These are phyloP conservation scores for Microtus pennsylvanicus DNA, from an alignment of 2,113 vertebrate species.

Conservation along the genomic window DNA sequence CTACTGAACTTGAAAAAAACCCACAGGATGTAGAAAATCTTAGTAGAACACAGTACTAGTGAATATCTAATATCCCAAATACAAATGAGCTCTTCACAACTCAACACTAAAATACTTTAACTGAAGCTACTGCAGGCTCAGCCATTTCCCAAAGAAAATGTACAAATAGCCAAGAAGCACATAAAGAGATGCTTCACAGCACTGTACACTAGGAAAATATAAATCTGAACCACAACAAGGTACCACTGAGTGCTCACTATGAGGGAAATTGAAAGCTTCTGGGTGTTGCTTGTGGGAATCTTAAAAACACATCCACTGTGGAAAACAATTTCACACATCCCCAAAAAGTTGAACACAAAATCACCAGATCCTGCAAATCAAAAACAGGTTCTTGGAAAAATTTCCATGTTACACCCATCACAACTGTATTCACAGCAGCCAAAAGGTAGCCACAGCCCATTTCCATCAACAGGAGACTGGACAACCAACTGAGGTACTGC, in stretches of 20 bases:
- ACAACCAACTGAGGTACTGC: not conserved
- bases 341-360: constrained; percentile 39
- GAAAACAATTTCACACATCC: not conserved
- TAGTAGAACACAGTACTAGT: not conserved
- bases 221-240: not conserved
- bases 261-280: not conserved
- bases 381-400: not conserved
- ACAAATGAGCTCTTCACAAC: not conserved
- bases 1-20: constrained; percentile 42
- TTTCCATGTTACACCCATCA: not conserved
- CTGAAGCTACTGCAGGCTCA: not conserved
- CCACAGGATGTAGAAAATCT: constrained; percentile 5
- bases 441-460: not conserved
- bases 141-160: constrained; percentile 38
- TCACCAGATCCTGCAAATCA: constrained; percentile 2
- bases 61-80: not conserved
- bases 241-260: not conserved
- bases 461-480: not conserved
- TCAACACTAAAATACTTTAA: constrained; percentile 47
- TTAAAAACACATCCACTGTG: not conserved
- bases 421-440: not conserved
- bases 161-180: not conserved
- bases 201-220: constrained; percentile 17
- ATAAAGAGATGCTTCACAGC: constrained; percentile 21
- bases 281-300: not conserved